Evolutionary conservation across 2,888 invertebrate genomes (phyloP), one percentile per base, ranked within the genome.

Genomic region (Julus scanicus): DNA sequence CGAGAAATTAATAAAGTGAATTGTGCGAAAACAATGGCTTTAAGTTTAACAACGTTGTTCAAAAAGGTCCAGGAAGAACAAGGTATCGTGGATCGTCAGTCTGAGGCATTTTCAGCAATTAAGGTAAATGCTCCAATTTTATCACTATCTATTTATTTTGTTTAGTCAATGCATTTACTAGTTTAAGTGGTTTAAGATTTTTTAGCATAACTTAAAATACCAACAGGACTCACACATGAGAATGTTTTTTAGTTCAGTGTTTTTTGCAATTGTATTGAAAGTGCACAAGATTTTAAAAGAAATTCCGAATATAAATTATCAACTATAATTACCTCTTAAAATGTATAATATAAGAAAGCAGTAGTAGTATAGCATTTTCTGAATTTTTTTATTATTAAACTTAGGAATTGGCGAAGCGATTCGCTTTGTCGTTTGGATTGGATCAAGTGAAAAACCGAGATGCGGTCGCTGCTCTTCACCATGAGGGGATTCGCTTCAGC

Each of bases 391-490:
- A 11, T 48, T 13, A 48, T 48, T 6, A 48, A 11, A 11, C 11
- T 6, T 48, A 96, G 95, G 99, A 99, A 94, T 93, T 99, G 91
- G 99, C 98, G 0, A 98, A 99, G 93, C 94, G 99, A 88, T 99
- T 99, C 94, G 97, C 99, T 0, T 94, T 99, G 88, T 98, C 98
- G 86, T 99, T 99, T 94, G 99, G 99, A 0, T 94, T 99, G 91
- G 99, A 99, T 93, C 97, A 97, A 20, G 95, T 99, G 89, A 98
- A 98, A 93, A 99, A 98, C 94, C 95, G 99, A 90, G 98, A 99
- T 93, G 98, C 98, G 13, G 96, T 99, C 89, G 97, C 98, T 17
- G 97, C 97, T 86, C 94, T 99, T 91, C 99, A 99, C 93, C 95
- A 98, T 91, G 98, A 98, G 89, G 98, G 98, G 89, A 97, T 99